phyloP scores from a whole-genome alignment of 2,888 invertebrate genomes.

The Pomacea canaliculata region DNA sequence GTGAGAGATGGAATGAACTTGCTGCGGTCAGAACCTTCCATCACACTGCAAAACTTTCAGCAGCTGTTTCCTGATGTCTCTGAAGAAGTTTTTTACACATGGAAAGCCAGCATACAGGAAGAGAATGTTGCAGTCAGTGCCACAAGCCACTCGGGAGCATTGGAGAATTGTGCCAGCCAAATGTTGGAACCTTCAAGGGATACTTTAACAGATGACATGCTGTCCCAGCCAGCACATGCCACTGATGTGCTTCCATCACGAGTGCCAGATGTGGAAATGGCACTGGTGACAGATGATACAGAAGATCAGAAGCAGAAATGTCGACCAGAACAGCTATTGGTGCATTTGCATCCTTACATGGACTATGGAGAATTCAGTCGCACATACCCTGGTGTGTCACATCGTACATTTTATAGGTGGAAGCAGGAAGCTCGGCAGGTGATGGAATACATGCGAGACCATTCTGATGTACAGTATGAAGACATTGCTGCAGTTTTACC shows the following conservation, averaged over 20 bases:
- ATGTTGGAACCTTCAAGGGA: no score
- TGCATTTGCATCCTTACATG: constrained; percentile 40
- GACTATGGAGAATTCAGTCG: constrained; percentile 32
- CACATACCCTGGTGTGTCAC: constrained; percentile 32
- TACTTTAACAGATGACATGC: neutral
- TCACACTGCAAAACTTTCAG: constrained; percentile 31
- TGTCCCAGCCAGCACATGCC: neutral
- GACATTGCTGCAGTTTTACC: constrained; percentile 36
- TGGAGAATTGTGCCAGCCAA: neutral
- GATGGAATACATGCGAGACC: constrained; percentile 34
- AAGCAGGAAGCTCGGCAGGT: constrained; percentile 37
- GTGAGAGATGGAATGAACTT: constrained; percentile 34
- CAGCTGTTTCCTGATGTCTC: constrained; percentile 35
- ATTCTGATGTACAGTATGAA: constrained; percentile 31
- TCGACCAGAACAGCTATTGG: constrained; percentile 33
- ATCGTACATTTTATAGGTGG: constrained; percentile 38
- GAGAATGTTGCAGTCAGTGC: neutral
- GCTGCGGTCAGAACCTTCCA: constrained; percentile 30
- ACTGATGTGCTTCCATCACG: neutral
- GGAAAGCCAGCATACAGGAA: constrained; percentile 24
- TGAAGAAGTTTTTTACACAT: constrained; percentile 35
- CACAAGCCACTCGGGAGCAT: neutral
- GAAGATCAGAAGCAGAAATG: neutral
- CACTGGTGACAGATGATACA: neutral
- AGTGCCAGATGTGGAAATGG: neutral